Conservation (phyloP, 1,140 invertebrate species). For the Ceratosolen fusciceps region DNA sequence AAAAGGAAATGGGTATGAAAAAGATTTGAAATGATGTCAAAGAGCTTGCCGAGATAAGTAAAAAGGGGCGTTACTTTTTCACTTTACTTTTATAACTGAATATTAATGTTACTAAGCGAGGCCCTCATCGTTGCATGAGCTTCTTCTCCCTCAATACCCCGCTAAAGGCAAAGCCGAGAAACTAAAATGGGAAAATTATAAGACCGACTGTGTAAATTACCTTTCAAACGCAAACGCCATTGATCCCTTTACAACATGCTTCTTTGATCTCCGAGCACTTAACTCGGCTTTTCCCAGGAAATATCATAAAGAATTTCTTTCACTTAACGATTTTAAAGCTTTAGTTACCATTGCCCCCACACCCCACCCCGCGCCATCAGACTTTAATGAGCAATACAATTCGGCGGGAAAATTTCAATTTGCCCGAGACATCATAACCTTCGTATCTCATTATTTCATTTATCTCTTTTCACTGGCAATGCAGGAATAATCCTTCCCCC, state of each 20-base stretch:
- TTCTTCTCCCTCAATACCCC: constrained; percentile 18
- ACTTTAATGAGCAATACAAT: not conserved
- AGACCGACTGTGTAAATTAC: constrained; percentile 65
- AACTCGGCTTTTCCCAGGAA: not conserved
- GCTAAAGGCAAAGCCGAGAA: constrained; percentile 46
- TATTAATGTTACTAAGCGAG: constrained; percentile 65
- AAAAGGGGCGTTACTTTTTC: constrained; percentile 65
- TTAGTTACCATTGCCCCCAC: not conserved
- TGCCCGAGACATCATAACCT: not conserved
- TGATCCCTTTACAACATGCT: constrained; percentile 51
- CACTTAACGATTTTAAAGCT: not conserved
- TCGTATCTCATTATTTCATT: not conserved
- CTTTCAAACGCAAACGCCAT: constrained; percentile 60
- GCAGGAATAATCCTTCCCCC: too few relatives aligned
- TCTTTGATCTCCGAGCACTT: constrained; percentile 14
- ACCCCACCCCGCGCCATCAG: too few relatives aligned
- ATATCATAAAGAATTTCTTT: not conserved
- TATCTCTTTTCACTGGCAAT: too few relatives aligned
- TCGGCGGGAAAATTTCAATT: not conserved
- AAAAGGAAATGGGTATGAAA: constrained; percentile 42
- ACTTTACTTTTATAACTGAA: constrained; percentile 71
- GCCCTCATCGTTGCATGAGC: constrained; percentile 51
- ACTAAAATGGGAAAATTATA: constrained; percentile 69
- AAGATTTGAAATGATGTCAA: constrained; percentile 43
- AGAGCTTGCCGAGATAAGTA: constrained; percentile 45